Conservation (phyloP, 2,113 vertebrate species). For the Larimichthys polyactis region DNA sequence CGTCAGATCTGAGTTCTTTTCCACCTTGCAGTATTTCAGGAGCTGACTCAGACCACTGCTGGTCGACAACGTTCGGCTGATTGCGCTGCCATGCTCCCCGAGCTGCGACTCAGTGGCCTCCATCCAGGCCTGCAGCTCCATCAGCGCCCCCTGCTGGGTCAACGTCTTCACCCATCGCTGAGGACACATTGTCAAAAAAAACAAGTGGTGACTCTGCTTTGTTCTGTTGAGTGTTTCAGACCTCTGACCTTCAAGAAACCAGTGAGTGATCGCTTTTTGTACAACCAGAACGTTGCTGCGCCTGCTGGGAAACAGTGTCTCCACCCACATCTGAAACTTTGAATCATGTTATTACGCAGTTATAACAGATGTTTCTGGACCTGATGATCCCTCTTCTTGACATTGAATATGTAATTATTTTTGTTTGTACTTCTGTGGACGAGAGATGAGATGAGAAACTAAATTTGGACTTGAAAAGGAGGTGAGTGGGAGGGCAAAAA, state of each 20-base stretch:
- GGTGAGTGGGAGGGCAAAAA: background rate
- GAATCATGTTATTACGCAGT: too few species aligned
- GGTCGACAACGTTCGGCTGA: slow-evolving; percentile 24
- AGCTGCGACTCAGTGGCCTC: slow-evolving; percentile 74
- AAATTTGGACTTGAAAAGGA: background rate
- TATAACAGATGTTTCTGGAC: too few species aligned
- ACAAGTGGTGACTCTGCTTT: background rate
- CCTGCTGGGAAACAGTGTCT: too few species aligned
- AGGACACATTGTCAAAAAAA: background rate
- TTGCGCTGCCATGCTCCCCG: slow-evolving; percentile 33
- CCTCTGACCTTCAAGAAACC: background rate
- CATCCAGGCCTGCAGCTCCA: slow-evolving; percentile 87
- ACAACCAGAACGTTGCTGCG: background rate
- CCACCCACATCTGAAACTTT: too few species aligned
- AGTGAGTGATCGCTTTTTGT: background rate
- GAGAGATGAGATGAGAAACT: background rate
- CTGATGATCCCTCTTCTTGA: too few species aligned
- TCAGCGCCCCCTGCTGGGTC: slow-evolving; percentile 87
- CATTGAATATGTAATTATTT: too few species aligned
- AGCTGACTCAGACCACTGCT: slow-evolving; percentile 72
- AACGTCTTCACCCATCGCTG: slow-evolving; percentile 90
- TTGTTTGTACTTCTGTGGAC: too few species aligned
- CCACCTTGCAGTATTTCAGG: slow-evolving; percentile 89
- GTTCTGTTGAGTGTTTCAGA: background rate
- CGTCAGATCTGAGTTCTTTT: background rate